Base-by-base conservation (phyloP, 2,797 vertebrate species). In the Malurus splendens region DNA sequence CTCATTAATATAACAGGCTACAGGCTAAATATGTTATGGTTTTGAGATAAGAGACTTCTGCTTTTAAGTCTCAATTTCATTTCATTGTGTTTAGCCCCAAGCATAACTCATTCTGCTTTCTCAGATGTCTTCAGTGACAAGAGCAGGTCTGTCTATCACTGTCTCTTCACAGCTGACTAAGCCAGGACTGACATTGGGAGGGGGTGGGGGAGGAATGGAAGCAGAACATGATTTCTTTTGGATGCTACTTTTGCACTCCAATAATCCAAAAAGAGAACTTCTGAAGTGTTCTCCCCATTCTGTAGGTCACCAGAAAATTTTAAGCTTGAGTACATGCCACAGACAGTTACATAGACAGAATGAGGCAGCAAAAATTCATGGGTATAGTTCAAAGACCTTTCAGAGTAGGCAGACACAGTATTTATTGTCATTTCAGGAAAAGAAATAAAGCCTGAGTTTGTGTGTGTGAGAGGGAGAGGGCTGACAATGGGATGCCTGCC, bases 61-160 rank as follows among this genome's bases (percentile, higher is more conserved):
- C 80, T 78, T 90, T 79, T 44, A 83, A 76, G 74, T 57, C 30
- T 86, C 52, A 89, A 78, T 81, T 87, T 83, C 24, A 85, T 71
- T 90, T 77, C 59, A 24, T 17, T 90, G 44, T 86, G 62, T 54
- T 66, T 81, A 36, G 39, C 76, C 92, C 70, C 60, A 47, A 93
- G 92, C 60, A 48, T 7, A 89, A 68, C 55, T 82, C 71, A 38
- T 65, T 86, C 52, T 87, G 67, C 44, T 39, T 77, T 93, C 64
- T 81, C 24, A 57, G 59, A 66, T 38, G 64, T 50, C 19, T 71
- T 64, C 80, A 71, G 66, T 54, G 73, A 78, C 70, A 72, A 67
- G 79, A 78, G 66, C 59, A 62, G 76, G 38, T 78, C 86, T 92
- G 61, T 59, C 70, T 60, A n/a, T 72, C 62, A 18, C 72, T 36